phyloP scores from a whole-genome alignment of 2,888 invertebrate genomes.

The Aricia artaxerxes region DNA sequence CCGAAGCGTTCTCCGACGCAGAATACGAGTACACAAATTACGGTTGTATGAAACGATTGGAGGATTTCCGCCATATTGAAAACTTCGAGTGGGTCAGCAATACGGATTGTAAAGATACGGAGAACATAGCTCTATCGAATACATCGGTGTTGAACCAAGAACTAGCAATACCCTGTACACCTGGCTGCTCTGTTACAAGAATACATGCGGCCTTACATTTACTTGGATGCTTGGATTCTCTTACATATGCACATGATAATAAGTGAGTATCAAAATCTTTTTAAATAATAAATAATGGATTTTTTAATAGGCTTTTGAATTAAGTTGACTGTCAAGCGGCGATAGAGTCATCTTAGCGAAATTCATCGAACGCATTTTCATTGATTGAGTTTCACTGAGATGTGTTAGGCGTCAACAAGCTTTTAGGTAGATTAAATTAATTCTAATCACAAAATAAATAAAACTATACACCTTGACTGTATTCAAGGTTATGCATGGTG shows the following conservation, averaged over 20 bases:
- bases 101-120: slow-evolving; percentile 54
- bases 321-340: too few species aligned
- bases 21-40: slow-evolving; percentile 68
- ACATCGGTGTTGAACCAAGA: slow-evolving; percentile 89
- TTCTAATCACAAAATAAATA: too few species aligned
- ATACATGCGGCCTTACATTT: slow-evolving; percentile 95
- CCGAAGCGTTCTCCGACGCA: slow-evolving; percentile 50
- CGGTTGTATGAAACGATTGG: slow-evolving; percentile 66
- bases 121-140: slow-evolving; percentile 61
- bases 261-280: slow-evolving; percentile 61
- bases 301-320: too few species aligned
- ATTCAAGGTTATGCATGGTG: slow-evolving; percentile 53
- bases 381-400: too few species aligned
- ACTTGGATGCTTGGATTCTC: slow-evolving; percentile 92
- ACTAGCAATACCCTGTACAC: slow-evolving; percentile 87
- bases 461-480: too few species aligned
- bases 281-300: too few species aligned
- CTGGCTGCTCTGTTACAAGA: slow-evolving; percentile 86
- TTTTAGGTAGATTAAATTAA: too few species aligned
- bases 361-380: too few species aligned
- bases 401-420: too few species aligned
- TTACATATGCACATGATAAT: slow-evolving; percentile 89
- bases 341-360: too few species aligned
- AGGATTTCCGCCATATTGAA: slow-evolving; percentile 67
- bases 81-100: slow-evolving; percentile 59